These are phyloP conservation scores for Nipponacmea schrenckii DNA, from an alignment of 2,888 invertebrate genomes.

Conservation along the genomic window DNA sequence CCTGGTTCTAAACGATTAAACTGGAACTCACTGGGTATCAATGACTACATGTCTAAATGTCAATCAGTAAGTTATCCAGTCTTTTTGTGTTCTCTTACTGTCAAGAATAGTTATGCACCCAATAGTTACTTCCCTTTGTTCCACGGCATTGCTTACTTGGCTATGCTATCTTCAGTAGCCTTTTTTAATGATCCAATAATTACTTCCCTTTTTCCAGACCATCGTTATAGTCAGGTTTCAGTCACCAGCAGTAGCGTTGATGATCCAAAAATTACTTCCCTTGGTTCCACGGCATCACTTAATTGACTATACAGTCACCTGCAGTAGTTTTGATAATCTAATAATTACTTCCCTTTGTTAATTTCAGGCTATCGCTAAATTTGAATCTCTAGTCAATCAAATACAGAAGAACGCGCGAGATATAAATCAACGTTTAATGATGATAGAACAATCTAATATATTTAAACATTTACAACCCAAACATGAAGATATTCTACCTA, in stretches of 20 bases:
- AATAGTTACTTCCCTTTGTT: background rate
- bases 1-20: constrained; percentile 85
- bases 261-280: too few species aligned
- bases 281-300: too few species aligned
- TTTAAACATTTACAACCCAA: constrained; percentile 63
- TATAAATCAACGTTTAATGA: constrained; percentile 62
- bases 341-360: background rate
- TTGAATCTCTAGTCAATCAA: constrained; percentile 69
- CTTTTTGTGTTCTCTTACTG: too few species aligned
- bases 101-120: too few species aligned
- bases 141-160: background rate
- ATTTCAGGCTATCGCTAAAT: constrained; percentile 67
- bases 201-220: too few species aligned
- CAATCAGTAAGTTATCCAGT: constrained; percentile 63
- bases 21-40: constrained; percentile 87
- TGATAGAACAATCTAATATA: constrained; percentile 64
- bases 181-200: too few species aligned
- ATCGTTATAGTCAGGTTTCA: too few species aligned
- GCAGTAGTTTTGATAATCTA: too few species aligned
- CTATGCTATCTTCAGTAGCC: background rate
- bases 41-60: constrained; percentile 77
- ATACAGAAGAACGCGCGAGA: constrained; percentile 69
- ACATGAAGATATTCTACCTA: constrained; percentile 57
- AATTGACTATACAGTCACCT: too few species aligned
- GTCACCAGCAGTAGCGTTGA: too few species aligned